Base-by-base conservation (phyloP, 1,140 invertebrate species). In the Drosophila ambigua region DNA sequence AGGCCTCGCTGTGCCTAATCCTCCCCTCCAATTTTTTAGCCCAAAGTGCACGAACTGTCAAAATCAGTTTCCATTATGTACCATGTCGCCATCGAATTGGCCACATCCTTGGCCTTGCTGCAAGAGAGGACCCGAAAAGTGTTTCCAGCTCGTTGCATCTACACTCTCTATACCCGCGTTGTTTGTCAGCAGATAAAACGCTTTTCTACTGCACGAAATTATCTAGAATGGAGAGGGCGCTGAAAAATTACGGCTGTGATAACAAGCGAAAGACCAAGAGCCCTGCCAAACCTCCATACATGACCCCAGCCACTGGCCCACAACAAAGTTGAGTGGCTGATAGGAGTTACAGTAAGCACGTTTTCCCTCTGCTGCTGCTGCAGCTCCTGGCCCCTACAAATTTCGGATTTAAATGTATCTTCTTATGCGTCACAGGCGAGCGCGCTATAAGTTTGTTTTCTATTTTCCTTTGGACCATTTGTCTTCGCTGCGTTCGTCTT, bases 1-100 rank as follows among this genome's bases (percentile, higher is more conserved):
- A 28, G 59, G 31, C 44, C 20, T 31, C 50, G 23, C 16, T 43
- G 23, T 39, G 43, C 57, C 59, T 55, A 49, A 54, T 43, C 41
- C 43, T 16, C 26, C 23, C n/a, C 9, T 20, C 35, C 13, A 15
- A 23, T 58, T 1, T 28, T 67, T 44, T 23, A 60, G 43, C 49
- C n/a, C 45, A 26, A 43, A 52, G 68, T 54, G 44, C 54, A 64
- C 54, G 46, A 26, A 63, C 79, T 82, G 74, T 83, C 79, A 61
- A 69, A 75, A 73, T 71, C 79, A 83, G 58, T 77, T 65, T 39
- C 39, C 54, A 43, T 73, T 54, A 80, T 79, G 72, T 72, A 69
- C 64, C 66, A 57, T 68, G 66, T 69, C 66, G 64, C 48, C 75
- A 45, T 54, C 48, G 39, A 59, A 72, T 61, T 78, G 61, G 60